Conservation (phyloP, 2,888 invertebrate species). For the Drosophila antonietae region DNA sequence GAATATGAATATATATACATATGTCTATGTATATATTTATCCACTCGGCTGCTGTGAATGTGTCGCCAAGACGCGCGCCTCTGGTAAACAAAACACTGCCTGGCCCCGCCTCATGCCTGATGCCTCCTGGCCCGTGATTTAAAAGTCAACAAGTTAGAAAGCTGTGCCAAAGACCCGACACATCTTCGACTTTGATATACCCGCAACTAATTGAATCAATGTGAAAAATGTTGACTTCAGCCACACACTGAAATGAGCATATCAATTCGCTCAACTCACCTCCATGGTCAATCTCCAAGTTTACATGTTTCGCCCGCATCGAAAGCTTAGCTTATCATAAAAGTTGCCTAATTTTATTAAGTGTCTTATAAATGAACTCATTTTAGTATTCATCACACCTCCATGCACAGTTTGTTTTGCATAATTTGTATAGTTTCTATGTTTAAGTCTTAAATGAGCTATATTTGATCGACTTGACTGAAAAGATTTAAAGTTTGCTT, state of each 20-base stretch:
- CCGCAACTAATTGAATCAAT: conserved; percentile 11
- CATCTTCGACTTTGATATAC: conserved; percentile 33
- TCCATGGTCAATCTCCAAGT: background rate
- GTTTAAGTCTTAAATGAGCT: background rate
- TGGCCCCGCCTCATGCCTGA: conserved; percentile 26
- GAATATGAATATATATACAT: background rate
- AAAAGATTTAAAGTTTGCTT: background rate
- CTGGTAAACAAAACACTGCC: conserved; percentile 37
- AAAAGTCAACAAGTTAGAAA: conserved; percentile 49
- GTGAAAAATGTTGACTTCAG: background rate
- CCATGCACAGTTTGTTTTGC: background rate
- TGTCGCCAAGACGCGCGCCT: conserved; percentile 56
- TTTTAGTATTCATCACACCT: background rate
- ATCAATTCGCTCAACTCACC: conserved; percentile 1
- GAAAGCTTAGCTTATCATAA: background rate
- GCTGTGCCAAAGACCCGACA: background rate
- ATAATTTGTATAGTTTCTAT: background rate
- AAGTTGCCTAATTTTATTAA: background rate
- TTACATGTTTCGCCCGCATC: conserved; percentile 1
- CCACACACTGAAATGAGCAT: background rate
- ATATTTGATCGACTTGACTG: background rate
- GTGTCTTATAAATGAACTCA: conserved; percentile 1
- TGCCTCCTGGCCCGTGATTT: conserved; percentile 10
- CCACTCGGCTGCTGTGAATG: conserved; percentile 49
- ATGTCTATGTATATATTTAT: conserved; percentile 6